These are phyloP conservation scores for Arctocebus calabarensis DNA, from an alignment of 2,797 vertebrate species.

Conservation along the genomic window DNA sequence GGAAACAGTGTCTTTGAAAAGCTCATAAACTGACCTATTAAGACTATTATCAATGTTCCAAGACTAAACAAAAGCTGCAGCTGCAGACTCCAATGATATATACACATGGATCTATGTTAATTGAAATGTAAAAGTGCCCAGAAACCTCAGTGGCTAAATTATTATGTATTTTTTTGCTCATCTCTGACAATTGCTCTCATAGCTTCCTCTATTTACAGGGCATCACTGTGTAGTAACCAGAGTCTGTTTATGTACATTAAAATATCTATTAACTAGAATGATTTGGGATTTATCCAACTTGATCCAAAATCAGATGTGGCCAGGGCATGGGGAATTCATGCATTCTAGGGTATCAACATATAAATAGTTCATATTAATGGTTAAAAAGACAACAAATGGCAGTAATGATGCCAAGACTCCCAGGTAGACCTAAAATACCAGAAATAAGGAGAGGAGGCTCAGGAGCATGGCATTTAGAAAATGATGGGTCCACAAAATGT, in stretches of 20 bases:
- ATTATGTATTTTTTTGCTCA: neutral
- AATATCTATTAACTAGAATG: slow-evolving; percentile 13
- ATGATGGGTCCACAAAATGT: neutral
- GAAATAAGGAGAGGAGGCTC: neutral
- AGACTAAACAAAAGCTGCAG: slow-evolving; percentile 32
- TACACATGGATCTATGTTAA: neutral
- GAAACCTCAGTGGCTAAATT: slow-evolving; percentile 4
- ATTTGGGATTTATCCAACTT: slow-evolving; percentile 22
- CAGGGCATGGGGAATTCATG: neutral
- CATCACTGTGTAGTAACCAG: neutral
- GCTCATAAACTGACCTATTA: slow-evolving; percentile 24
- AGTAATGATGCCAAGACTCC: neutral
- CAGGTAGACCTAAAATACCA: neutral
- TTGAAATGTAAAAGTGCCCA: neutral
- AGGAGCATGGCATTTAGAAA: slow-evolving; percentile 9
- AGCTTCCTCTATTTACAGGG: neutral
- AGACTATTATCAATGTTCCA: neutral
- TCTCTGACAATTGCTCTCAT: neutral
- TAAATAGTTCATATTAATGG: neutral
- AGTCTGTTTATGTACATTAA: slow-evolving; percentile 34
- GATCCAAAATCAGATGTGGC: slow-evolving; percentile 21
- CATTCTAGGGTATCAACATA: neutral
- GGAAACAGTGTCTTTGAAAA: slow-evolving; percentile 58
- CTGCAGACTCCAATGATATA: neutral
- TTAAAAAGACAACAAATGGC: neutral